These are phyloP conservation scores for Palythoa grandis DNA, from an alignment of 92 coral and sea anemone species.

Conservation along the genomic window DNA sequence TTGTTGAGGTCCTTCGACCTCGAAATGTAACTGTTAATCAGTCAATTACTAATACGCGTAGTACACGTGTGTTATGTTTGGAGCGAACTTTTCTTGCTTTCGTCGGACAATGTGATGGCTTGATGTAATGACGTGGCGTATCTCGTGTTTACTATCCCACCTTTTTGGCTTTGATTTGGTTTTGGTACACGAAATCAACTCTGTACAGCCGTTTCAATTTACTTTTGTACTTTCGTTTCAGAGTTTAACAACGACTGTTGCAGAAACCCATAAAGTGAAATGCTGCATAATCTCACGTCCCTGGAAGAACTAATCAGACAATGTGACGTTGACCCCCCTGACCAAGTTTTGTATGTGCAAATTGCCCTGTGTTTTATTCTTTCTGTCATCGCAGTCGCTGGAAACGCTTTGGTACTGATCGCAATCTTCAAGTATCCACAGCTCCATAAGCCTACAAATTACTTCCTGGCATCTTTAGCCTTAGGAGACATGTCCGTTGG, in stretches of 20 bases:
- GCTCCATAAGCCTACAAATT: constrained; percentile 41
- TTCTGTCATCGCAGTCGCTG: constrained; percentile 17
- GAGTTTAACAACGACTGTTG: neutral
- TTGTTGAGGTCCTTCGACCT: no score
- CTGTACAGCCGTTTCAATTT: no score
- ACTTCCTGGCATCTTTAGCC: constrained; percentile 34
- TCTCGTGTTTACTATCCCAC: no score
- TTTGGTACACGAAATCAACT: neutral
- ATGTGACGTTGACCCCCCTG: constrained; percentile 37
- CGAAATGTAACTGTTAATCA: no score
- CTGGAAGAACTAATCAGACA: constrained; percentile 12
- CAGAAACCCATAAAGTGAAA: neutral
- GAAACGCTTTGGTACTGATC: constrained; percentile 29
- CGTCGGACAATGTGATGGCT: no score
- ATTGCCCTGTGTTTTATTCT: constrained; percentile 4
- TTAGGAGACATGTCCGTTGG: constrained; percentile 33
- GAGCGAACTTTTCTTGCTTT: no score
- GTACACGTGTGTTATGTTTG: no score
- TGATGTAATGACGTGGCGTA: no score
- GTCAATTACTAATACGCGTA: no score
- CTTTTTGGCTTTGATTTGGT: neutral
- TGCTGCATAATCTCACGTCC: neutral
- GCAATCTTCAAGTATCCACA: constrained; percentile 30
- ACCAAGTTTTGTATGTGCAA: constrained; percentile 7
- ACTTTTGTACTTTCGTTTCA: neutral